These are phyloP conservation scores for Noctilio leporinus DNA, from an alignment of 2,113 vertebrate genomes.

Conservation along the genomic window DNA sequence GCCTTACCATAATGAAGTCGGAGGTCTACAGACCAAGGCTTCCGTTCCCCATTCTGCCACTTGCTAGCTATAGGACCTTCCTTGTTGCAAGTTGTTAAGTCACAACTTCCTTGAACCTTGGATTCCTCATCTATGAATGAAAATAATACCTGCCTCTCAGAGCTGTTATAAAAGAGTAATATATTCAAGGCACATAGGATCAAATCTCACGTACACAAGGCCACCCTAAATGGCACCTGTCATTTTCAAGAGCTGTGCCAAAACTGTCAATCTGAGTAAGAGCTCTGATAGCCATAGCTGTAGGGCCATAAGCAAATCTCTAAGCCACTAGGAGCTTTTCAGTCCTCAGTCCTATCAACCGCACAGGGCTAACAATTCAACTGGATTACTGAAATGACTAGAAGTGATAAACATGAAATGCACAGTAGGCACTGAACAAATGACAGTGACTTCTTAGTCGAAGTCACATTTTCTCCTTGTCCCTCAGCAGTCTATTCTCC, in stretches of 20 bases:
- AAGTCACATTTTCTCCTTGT: background rate
- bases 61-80: background rate
- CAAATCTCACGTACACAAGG: background rate
- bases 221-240: background rate
- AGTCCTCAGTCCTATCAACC: background rate
- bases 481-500: background rate
- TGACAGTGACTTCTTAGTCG: background rate
- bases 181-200: background rate
- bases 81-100: background rate
- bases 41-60: background rate
- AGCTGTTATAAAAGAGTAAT: background rate
- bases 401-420: too few relatives aligned
- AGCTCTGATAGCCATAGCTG: background rate
- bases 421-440: background rate
- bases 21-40: background rate
- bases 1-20: background rate
- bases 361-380: background rate
- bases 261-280: background rate
- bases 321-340: background rate
- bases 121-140: background rate
- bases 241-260: background rate
- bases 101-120: background rate
- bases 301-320: background rate
- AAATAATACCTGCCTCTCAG: background rate
- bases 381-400: background rate